These are phyloP conservation scores for Greenwoodochromis staneri DNA, from an alignment of 2,113 vertebrate species.

Conservation along the genomic window DNA sequence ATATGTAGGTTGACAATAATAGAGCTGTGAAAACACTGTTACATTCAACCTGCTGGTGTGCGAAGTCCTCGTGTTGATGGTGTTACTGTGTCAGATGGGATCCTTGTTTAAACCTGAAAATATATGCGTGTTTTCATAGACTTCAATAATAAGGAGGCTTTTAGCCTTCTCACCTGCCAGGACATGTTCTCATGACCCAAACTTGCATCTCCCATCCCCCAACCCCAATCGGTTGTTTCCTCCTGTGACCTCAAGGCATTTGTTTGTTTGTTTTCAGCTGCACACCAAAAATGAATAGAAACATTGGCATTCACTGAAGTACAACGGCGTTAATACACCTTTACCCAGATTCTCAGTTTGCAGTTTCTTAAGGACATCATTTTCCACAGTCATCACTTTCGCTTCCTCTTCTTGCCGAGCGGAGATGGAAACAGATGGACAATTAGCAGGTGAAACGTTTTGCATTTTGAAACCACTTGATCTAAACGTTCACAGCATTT, in stretches of 20 bases:
- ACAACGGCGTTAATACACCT: neutral
- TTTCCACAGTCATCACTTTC: neutral
- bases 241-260: neutral
- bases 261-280: neutral
- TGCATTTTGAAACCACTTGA: neutral
- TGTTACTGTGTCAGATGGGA: slow-evolving; percentile 12
- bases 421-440: neutral
- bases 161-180: neutral
- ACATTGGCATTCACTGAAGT: neutral
- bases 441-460: neutral
- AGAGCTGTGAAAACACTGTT: neutral
- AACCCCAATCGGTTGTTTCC: neutral
- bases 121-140: neutral
- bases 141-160: neutral
- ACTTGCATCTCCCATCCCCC: neutral
- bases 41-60: slow-evolving; percentile 9
- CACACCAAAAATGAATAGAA: neutral
- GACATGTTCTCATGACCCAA: neutral
- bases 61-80: neutral
- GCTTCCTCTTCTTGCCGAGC: neutral
- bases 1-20: neutral
- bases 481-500: neutral
- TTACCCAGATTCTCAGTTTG: neutral
- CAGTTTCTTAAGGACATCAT: neutral
- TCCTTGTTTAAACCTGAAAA: neutral